Evolutionary conservation across 2,797 vertebrate genomes (phyloP), one percentile per base, ranked within the genome.

Genomic region (Falco rusticolus): DNA sequence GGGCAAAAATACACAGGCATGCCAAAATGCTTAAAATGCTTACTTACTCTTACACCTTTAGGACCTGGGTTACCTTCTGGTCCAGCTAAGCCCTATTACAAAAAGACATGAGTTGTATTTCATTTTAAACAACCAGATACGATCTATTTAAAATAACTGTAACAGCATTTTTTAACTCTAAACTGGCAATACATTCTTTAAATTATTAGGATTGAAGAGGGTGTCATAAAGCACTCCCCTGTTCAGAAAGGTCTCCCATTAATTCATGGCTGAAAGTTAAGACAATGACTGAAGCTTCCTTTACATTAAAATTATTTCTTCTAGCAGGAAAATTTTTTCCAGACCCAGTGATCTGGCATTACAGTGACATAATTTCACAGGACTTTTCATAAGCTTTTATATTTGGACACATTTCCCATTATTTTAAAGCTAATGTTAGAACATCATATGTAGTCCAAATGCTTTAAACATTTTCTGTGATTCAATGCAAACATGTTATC

Each of bases 1-100:
- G 19, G 31, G 31, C 33, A 56, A 84, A 92, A 76, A 87, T 5
- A 96, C 69, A 51, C 37, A 89, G 2, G 7, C 21, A 75, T 69
- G 85, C 85, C 22, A 94, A 94, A 97, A 96, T 43, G 45, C 77
- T 85, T 66, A 90, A 81, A 94, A 89, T 54, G 92, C 77, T 91
- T 98, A 99, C 99, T 99, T 99, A 99, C 99, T 97, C 98, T 98
- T 88, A 98, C 91, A 97, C 99, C 99, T 99, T 99, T 99, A 97
- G 99, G 98, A 84, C 99, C 99, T 63, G 98, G 98, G 97, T 98
- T 98, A 97, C 99, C 99, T 98, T 99, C 98, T 84, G 99, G 99
- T 95, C 99, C 99, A 94, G 98, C 99, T 97, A 98, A 98, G 69
- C 99, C 99, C 99, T 99, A 92, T 70, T 75, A 87, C 41, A 94